These are phyloP conservation scores for Campylorhamphus procurvoides DNA, from an alignment of 2,113 vertebrate genomes.

Conservation along the genomic window DNA sequence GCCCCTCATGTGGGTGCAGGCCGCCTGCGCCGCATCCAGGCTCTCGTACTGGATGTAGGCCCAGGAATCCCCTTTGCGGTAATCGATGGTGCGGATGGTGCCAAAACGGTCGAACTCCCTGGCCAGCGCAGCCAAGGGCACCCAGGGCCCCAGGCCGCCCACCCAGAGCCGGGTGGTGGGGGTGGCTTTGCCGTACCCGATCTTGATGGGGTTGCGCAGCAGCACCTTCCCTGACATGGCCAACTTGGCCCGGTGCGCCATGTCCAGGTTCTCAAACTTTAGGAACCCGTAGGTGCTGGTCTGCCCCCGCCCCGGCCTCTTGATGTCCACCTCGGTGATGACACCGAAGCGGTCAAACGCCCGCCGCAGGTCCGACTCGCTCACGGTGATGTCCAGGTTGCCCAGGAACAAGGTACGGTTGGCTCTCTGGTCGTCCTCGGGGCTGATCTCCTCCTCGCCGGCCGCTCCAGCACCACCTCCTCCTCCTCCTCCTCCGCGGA, in stretches of 20 bases:
- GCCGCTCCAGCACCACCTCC: neutral
- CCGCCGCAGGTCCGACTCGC: slow-evolving; percentile 88
- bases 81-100: slow-evolving; percentile 96
- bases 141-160: slow-evolving; percentile 94
- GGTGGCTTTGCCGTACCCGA: slow-evolving; percentile 96
- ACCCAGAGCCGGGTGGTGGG: slow-evolving; percentile 96
- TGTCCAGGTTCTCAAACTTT: slow-evolving; percentile 97
- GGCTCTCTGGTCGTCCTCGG: slow-evolving; percentile 94
- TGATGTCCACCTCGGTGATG: slow-evolving; percentile 97
- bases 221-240: slow-evolving; percentile 97
- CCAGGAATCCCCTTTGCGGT: slow-evolving; percentile 96
- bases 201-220: slow-evolving; percentile 93
- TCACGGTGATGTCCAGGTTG: slow-evolving; percentile 93
- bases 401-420: slow-evolving; percentile 96
- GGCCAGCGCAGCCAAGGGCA: slow-evolving; percentile 90
- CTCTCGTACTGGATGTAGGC: slow-evolving; percentile 99
- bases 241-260: slow-evolving; percentile 96
- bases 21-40: slow-evolving; percentile 94
- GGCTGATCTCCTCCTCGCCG: slow-evolving; percentile 91
- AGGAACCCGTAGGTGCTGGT: slow-evolving; percentile 95
- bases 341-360: slow-evolving; percentile 96
- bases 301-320: slow-evolving; percentile 88
- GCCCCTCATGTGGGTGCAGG: slow-evolving; percentile 95
- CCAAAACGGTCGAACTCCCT: slow-evolving; percentile 98
- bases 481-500: slow-evolving; percentile 77